These are phyloP conservation scores for Cyanistes caeruleus DNA, from an alignment of 2,113 vertebrate species.

Conservation along the genomic window DNA sequence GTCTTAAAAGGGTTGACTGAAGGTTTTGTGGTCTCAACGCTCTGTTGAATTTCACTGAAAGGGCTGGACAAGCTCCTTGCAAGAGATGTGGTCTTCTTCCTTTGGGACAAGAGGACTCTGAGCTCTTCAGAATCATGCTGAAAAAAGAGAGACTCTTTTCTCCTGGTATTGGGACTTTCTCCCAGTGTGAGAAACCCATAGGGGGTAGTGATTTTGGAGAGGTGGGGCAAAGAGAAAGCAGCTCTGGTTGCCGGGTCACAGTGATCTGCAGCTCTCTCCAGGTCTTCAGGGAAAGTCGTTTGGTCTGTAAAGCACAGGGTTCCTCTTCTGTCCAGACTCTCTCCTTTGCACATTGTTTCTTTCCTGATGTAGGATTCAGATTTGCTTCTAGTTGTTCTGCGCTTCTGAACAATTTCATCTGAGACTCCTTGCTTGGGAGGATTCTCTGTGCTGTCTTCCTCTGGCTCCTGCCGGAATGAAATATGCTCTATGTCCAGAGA, in stretches of 20 bases:
- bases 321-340: not conserved
- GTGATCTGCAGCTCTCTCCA: slow-evolving; percentile 32
- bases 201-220: slow-evolving; percentile 70
- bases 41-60: not conserved
- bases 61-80: not conserved
- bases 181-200: slow-evolving; percentile 68
- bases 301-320: not conserved
- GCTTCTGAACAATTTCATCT: not conserved
- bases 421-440: not conserved
- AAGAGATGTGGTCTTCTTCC: not conserved
- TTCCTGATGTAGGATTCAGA: slow-evolving; percentile 31
- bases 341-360: not conserved
- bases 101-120: slow-evolving; percentile 25
- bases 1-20: not conserved
- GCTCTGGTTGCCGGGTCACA: slow-evolving; percentile 62
- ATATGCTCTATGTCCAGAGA: slow-evolving; percentile 56
- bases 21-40: not conserved
- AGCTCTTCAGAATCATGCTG: slow-evolving; percentile 34
- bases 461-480: not conserved
- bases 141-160: slow-evolving; percentile 76
- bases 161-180: slow-evolving; percentile 68
- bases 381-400: slow-evolving; percentile 25
- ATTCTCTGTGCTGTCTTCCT: not conserved
- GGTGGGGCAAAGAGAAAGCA: slow-evolving; percentile 65
- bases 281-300: not conserved